Evolutionary conservation across 2,113 vertebrate species (phyloP).

Genomic region (Zosterops borbonicus): DNA sequence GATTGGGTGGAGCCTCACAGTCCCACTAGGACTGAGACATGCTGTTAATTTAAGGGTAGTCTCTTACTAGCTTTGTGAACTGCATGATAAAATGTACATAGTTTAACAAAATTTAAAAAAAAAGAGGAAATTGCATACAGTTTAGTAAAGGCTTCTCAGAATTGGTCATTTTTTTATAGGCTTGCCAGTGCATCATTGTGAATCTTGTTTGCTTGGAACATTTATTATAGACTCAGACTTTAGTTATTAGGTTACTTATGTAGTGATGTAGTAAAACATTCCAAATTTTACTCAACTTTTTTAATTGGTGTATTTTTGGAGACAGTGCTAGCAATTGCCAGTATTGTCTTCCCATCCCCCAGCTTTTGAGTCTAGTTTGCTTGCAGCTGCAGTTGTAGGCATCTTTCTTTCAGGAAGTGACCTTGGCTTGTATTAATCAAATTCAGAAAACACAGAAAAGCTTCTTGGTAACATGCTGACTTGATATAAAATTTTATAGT

Average conservation of each 20-base stretch:
- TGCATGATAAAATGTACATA: not conserved
- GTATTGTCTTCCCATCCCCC: slow-evolving; percentile 53
- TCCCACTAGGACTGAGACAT: not conserved
- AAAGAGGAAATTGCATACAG: not conserved
- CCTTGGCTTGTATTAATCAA: slow-evolving; percentile 82
- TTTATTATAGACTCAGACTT: not conserved
- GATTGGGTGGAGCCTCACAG: slow-evolving; percentile 9
- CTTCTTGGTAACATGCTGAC: slow-evolving; percentile 78
- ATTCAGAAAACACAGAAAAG: slow-evolving; percentile 79
- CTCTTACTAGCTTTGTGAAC: not conserved
- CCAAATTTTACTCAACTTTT: not conserved
- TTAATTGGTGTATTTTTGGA: slow-evolving; percentile 13
- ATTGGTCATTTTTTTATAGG: not conserved
- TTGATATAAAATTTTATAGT: slow-evolving; percentile 77
- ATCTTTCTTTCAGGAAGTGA: slow-evolving; percentile 81
- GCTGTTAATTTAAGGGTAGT: slow-evolving; percentile 26
- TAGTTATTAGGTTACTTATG: not conserved
- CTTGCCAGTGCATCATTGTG: not conserved
- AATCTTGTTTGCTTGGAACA: not conserved
- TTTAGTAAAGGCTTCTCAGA: not conserved
- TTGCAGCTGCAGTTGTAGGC: slow-evolving; percentile 77
- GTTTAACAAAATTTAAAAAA: not conserved
- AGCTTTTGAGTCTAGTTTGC: slow-evolving; percentile 52
- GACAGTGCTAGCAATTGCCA: slow-evolving; percentile 42
- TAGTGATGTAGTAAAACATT: not conserved